Evolutionary conservation across 2,113 vertebrate species (phyloP).

Genomic region (Struthio camelus): DNA sequence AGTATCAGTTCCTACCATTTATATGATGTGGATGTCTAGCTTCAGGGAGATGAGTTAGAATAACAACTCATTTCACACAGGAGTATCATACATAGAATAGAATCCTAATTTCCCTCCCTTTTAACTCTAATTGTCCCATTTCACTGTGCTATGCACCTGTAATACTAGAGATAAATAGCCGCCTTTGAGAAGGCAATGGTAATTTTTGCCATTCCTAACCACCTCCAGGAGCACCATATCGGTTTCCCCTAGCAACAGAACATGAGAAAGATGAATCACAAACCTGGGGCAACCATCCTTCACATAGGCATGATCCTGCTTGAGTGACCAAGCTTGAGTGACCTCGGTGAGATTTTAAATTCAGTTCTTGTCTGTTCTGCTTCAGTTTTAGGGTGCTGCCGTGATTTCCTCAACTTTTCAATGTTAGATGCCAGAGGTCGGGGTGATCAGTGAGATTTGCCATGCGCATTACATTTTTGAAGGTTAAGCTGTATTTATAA

Average conservation of each 20-base stretch:
- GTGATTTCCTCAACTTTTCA: not conserved
- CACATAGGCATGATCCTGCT: not conserved
- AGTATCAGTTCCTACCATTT: not conserved
- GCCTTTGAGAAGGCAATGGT: slow-evolving; percentile 3
- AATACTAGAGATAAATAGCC: slow-evolving; percentile 20
- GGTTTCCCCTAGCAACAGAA: slow-evolving; percentile 39
- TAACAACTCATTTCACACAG: slow-evolving; percentile 22
- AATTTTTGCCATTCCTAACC: slow-evolving; percentile 26
- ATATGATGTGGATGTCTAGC: not conserved
- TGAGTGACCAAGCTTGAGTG: not conserved
- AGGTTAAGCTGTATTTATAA: not conserved
- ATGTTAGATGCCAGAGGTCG: not conserved
- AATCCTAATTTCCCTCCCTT: slow-evolving; percentile 30
- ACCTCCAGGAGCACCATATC: not conserved
- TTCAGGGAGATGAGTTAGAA: slow-evolving; percentile 18
- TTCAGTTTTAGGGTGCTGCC: not conserved
- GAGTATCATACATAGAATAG: not conserved
- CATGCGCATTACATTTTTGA: not conserved
- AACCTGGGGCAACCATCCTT: not conserved
- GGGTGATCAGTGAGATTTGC: not conserved
- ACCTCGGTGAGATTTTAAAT: not conserved
- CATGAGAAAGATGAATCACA: not conserved
- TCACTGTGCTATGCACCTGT: not conserved
- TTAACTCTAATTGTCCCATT: slow-evolving; percentile 29
- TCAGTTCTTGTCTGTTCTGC: not conserved